These are phyloP conservation scores for Toxonevra muliebris DNA, from an alignment of 2,888 invertebrate genomes.

Conservation along the genomic window DNA sequence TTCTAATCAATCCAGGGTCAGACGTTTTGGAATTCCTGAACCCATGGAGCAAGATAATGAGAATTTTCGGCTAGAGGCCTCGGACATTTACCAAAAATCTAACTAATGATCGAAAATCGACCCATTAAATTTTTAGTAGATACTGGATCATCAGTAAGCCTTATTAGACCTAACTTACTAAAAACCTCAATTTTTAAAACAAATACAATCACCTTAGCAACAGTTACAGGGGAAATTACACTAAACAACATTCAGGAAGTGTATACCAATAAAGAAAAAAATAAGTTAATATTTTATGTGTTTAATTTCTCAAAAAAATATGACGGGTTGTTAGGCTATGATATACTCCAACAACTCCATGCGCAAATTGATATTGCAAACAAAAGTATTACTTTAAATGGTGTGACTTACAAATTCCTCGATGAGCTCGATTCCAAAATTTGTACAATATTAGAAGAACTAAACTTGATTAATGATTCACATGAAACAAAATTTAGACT, in stretches of 20 bases:
- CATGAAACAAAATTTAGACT: constrained; percentile 16
- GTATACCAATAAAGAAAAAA: not conserved
- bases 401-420: too few species aligned
- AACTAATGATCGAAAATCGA: not conserved
- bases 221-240: not conserved
- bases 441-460: constrained; percentile 3
- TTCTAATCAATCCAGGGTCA: too few species aligned
- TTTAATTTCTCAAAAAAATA: constrained; percentile 3
- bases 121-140: constrained; percentile 20
- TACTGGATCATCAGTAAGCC: constrained; percentile 25
- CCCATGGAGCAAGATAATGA: too few species aligned
- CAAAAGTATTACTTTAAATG: too few species aligned
- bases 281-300: constrained; percentile 2
- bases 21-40: too few species aligned
- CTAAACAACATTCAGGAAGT: constrained; percentile 1
- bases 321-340: not conserved
- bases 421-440: not conserved
- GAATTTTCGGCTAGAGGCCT: too few species aligned
- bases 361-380: not conserved
- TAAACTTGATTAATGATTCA: not conserved
- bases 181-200: not conserved
- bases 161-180: constrained; percentile 33
- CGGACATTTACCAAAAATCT: too few species aligned
- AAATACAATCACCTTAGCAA: constrained; percentile 2
- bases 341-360: not conserved